Conservation (phyloP, 2,888 invertebrate genomes). For the Tryphoninae sp. region DNA sequence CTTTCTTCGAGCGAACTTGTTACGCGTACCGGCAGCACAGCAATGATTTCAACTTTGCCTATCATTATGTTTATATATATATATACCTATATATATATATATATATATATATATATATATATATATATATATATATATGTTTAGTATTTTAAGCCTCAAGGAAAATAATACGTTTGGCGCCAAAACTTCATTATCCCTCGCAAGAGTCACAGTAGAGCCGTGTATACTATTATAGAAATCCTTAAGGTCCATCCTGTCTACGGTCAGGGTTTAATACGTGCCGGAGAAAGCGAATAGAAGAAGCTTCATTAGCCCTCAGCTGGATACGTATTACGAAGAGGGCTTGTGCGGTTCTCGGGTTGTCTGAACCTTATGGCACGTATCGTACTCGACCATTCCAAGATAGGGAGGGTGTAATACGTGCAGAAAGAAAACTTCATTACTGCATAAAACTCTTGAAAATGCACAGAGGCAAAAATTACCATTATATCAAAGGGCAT, state of each 20-base stretch:
- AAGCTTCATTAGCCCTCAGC: constrained; percentile 60
- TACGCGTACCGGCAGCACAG: constrained; percentile 45
- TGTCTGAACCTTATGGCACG: constrained; percentile 40
- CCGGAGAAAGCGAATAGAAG: constrained; percentile 50
- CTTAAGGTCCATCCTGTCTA: constrained; percentile 44
- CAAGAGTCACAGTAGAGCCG: constrained; percentile 30
- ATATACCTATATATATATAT: neutral
- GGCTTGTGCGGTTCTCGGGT: constrained; percentile 18
- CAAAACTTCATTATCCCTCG: constrained; percentile 61
- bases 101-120: constrained; percentile 3
- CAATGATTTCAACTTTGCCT: constrained; percentile 54
- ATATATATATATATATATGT: constrained; percentile 2
- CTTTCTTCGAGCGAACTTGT: constrained; percentile 56
- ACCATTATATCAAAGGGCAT: neutral
- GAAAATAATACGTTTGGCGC: constrained; percentile 59
- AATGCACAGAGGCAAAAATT: neutral
- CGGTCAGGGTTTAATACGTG: constrained; percentile 59
- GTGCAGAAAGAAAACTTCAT: constrained; percentile 43
- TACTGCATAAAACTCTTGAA: neutral
- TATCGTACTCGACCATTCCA: constrained; percentile 40
- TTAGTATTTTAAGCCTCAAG: constrained; percentile 11
- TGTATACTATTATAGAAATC: constrained; percentile 54
- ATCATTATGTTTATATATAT: constrained; percentile 41
- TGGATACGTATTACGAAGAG: constrained; percentile 47
- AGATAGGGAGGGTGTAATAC: constrained; percentile 35